Base-by-base conservation (phyloP, 64 coral and sea anemone genomes). In the Cladopsammia gracilis region DNA sequence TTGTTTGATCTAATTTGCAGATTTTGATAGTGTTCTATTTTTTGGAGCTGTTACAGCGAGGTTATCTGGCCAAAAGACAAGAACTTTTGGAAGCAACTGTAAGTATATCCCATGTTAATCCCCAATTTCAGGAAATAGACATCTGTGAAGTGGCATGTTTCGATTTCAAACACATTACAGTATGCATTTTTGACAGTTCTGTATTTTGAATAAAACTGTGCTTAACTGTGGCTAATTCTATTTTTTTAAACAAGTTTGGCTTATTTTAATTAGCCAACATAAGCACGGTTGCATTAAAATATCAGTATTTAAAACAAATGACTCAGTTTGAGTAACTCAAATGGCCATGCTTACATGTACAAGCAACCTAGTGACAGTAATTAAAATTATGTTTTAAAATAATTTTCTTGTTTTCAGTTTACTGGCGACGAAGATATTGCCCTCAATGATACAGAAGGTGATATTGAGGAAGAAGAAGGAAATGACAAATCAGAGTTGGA, bases 11-110 rank as follows among this genome's bases (percentile, higher is more conserved):
- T 78, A 0, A 77, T 25, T 75, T n/a, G 16, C 56, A 89, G 87
- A 64, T 61, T 51, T 78, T 89, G 43, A 16, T 89, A 20, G 73
- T 89, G 12, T 89, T 66, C 14, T 89, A 89, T 64, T 89, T 89
- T 66, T 58, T 89, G 54, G 87, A 89, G 60, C 74, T 89, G 16
- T 76, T 89, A 50, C 87, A 89, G 9, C 59, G 62, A 67, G 74
- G 42, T 43, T 89, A 77, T 66, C 34, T 78, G 22, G 75, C 75
- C 11, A 77, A 77, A 10, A 53, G 46, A 67, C 87, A 78, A 64
- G 72, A 77, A 23, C 18, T 77, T 23, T 44, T 25, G 23, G 62
- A 62, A 89, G 22, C 44, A 47, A 62, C 59, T 51, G 60, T 86
- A 69, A 86, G 64, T 46, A 10, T 64, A 5, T 51, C 4, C 18